phyloP scores from a whole-genome alignment of 2,797 vertebrate genomes.

The Morelia viridis region DNA sequence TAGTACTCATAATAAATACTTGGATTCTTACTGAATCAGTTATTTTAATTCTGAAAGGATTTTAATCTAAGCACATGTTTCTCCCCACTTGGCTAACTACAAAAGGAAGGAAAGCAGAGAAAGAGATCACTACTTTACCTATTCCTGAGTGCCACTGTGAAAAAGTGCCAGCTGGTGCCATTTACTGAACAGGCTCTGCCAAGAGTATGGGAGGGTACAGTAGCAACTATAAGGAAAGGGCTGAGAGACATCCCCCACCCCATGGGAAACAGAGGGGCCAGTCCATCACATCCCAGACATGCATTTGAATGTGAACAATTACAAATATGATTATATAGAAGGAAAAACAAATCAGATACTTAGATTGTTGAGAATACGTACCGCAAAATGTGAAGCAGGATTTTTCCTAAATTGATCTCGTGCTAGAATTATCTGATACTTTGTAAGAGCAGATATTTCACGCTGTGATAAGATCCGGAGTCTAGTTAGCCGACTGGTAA shows the following conservation, averaged over 20 bases:
- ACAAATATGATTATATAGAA: background rate
- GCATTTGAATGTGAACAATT: background rate
- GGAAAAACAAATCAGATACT: background rate
- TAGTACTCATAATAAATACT: background rate
- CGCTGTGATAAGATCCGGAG: slow-evolving; percentile 78
- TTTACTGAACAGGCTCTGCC: background rate
- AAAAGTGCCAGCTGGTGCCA: background rate
- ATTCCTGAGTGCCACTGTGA: background rate
- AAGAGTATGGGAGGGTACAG: background rate
- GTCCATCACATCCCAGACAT: background rate
- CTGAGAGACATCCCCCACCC: background rate
- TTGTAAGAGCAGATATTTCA: slow-evolving; percentile 84
- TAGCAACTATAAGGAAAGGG: background rate
- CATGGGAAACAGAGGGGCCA: background rate
- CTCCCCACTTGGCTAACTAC: background rate
- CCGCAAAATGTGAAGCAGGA: slow-evolving; percentile 78
- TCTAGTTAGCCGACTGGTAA: slow-evolving; percentile 84
- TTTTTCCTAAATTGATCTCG: slow-evolving; percentile 94
- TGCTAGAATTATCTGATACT: slow-evolving; percentile 92
- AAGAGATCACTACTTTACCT: background rate
- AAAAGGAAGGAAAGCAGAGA: background rate
- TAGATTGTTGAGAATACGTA: slow-evolving; percentile 53
- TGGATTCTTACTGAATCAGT: background rate
- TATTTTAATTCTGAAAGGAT: background rate
- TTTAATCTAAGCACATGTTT: background rate